Evolutionary conservation across 1,140 invertebrate genomes (phyloP).

Genomic region (Trichonephila clavata): DNA sequence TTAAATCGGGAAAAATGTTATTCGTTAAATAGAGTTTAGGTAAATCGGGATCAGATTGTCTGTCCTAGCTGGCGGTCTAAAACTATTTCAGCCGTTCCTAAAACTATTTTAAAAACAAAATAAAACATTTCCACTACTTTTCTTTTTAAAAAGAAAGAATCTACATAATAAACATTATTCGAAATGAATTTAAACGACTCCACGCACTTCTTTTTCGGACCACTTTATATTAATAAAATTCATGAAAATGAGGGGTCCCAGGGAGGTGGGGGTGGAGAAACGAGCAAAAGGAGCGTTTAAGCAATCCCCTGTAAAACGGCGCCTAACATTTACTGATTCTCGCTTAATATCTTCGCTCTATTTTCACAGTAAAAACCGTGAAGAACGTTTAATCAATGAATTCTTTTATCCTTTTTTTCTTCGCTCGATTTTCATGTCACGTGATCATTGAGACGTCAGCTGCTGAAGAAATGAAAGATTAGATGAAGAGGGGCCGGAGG

Average conservation of each 20-base stretch:
- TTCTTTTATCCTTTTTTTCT: conserved; percentile 25
- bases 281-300: conserved; percentile 13
- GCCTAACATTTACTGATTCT: neutral
- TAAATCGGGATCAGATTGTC: too few species aligned
- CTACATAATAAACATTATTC: neutral
- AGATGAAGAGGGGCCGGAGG: conserved; percentile 44
- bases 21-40: too few species aligned
- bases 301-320: neutral
- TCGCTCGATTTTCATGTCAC: conserved; percentile 36
- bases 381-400: conserved; percentile 67
- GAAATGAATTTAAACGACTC: neutral
- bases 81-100: too few species aligned
- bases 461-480: conserved; percentile 73
- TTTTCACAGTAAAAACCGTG: conserved; percentile 18
- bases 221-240: conserved; percentile 22
- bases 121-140: too few species aligned
- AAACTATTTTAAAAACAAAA: too few species aligned
- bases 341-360: conserved; percentile 43
- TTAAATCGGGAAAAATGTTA: too few species aligned
- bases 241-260: neutral
- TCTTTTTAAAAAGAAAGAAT: neutral
- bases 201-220: neutral
- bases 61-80: too few species aligned
- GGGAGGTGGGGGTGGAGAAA: neutral
- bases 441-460: conserved; percentile 76